phyloP scores from a whole-genome alignment of 1,140 invertebrate genomes.

The Anoplophora glabripennis region DNA sequence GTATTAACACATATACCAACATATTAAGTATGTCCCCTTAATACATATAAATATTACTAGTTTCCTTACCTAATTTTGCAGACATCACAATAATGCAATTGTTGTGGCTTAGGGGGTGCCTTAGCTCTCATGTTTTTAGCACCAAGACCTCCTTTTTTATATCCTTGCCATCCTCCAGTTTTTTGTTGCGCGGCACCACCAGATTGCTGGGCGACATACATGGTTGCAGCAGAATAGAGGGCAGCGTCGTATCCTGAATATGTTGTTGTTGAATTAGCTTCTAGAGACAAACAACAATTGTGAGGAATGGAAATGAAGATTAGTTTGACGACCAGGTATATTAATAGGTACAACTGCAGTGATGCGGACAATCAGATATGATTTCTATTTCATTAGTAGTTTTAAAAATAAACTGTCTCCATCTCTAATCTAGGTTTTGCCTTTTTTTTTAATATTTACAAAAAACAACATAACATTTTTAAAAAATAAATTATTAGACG shows the following conservation, averaged over 20 bases:
- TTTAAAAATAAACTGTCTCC: no score
- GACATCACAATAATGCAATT: conserved; percentile 92
- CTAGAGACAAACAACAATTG: conserved; percentile 25
- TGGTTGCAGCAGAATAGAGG: conserved; percentile 87
- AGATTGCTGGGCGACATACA: conserved; percentile 81
- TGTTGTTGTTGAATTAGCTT: conserved; percentile 61
- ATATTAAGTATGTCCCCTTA: no score
- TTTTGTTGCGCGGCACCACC: conserved; percentile 45
- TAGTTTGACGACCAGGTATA: no score
- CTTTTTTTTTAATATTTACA: background rate
- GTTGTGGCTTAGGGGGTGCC: conserved; percentile 83
- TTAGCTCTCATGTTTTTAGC: conserved; percentile 68
- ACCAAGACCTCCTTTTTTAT: conserved; percentile 66
- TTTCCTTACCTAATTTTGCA: conserved; percentile 86
- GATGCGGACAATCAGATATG: no score
- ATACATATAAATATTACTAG: background rate
- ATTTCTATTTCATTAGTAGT: no score
- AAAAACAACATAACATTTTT: no score
- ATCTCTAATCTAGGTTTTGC: no score
- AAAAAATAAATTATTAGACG: no score
- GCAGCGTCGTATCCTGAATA: conserved; percentile 87
- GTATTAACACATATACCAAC: background rate
- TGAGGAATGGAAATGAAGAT: conserved; percentile 7
- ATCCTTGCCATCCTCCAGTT: conserved; percentile 66
- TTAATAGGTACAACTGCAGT: no score